A percentile compares a stretch with the other conserved stretches of the same genome.
Evolutionary conservation across 1,140 invertebrate genomes (phyloP).

Genomic region (Papilio polytes): DNA sequence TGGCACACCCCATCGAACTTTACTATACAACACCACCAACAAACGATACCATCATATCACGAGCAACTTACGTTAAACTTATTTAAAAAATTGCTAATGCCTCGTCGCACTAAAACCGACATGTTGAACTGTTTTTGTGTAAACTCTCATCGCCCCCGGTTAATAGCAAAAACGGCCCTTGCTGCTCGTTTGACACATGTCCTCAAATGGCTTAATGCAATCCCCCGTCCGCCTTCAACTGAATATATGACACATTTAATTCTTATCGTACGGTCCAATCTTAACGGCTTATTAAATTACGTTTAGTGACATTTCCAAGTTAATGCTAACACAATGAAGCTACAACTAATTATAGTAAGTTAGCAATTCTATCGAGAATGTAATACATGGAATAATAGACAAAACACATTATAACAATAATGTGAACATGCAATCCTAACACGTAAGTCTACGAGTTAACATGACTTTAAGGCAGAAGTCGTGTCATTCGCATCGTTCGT

Average conservation of each 20-base stretch:
- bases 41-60: not conserved
- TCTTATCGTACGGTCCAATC: constrained; percentile 44
- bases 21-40: constrained; percentile 4
- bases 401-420: not conserved
- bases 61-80: not conserved
- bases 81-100: constrained; percentile 13
- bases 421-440: not conserved
- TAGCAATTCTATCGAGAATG: not conserved
- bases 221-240: constrained; percentile 48
- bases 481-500: constrained; percentile 69
- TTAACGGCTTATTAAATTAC: constrained; percentile 39
- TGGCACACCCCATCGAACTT: not conserved
- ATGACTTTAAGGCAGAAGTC: constrained; percentile 52
- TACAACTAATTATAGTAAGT: not conserved
- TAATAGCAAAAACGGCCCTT: constrained; percentile 45
- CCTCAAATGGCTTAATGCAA: constrained; percentile 56
- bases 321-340: not conserved
- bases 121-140: constrained; percentile 30
- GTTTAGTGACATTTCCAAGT: constrained; percentile 37
- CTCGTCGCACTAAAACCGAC: not conserved
- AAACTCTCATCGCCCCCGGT: constrained; percentile 20
- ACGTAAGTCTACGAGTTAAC: constrained; percentile 37
- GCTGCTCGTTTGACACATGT: constrained; percentile 57
- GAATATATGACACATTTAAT: constrained; percentile 55
- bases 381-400: not conserved